A percentile compares a stretch with the other conserved stretches of the same genome.
phyloP scores from a whole-genome alignment of 2,888 invertebrate genomes.

The Stenchaetothrips biformis region DNA sequence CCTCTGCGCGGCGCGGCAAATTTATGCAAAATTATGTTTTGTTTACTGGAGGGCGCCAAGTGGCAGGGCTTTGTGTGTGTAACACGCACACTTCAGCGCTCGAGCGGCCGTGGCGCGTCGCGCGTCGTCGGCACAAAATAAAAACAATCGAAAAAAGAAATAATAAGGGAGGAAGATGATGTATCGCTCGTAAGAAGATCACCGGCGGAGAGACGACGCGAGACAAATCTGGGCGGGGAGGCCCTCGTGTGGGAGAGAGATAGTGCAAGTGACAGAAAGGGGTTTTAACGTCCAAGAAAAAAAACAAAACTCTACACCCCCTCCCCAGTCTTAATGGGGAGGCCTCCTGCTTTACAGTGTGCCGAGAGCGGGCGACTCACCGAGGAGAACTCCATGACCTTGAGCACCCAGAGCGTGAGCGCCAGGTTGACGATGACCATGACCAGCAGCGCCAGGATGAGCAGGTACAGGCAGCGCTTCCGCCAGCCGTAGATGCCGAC shows the following conservation, averaged over 20 bases:
- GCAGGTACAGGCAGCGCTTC: slow-evolving; percentile 87
- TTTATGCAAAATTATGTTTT: slow-evolving; percentile 24
- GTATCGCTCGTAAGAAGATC: background rate
- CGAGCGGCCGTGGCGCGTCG: background rate
- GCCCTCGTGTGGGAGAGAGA: background rate
- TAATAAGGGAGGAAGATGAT: background rate
- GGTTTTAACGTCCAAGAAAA: too few relatives aligned
- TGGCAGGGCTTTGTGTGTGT: background rate
- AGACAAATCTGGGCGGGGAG: background rate
- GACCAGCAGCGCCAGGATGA: slow-evolving; percentile 81
- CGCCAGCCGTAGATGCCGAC: slow-evolving; percentile 96
- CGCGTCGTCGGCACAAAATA: background rate
- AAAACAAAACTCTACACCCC: background rate
- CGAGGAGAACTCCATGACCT: slow-evolving; percentile 93
- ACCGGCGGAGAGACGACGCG: background rate
- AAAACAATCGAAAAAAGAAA: background rate
- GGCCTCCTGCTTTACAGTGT: too few relatives aligned
- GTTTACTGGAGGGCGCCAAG: background rate
- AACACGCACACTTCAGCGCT: background rate
- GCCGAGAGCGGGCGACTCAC: too few relatives aligned
- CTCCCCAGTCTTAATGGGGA: background rate
- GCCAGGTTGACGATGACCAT: slow-evolving; percentile 92
- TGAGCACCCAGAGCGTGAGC: slow-evolving; percentile 92
- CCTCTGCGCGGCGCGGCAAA: background rate
- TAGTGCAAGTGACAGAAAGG: background rate